Evolutionary conservation across 2,113 vertebrate genomes (phyloP), one percentile per base, ranked within the genome.

Genomic region (Coptodon bakossiorum): DNA sequence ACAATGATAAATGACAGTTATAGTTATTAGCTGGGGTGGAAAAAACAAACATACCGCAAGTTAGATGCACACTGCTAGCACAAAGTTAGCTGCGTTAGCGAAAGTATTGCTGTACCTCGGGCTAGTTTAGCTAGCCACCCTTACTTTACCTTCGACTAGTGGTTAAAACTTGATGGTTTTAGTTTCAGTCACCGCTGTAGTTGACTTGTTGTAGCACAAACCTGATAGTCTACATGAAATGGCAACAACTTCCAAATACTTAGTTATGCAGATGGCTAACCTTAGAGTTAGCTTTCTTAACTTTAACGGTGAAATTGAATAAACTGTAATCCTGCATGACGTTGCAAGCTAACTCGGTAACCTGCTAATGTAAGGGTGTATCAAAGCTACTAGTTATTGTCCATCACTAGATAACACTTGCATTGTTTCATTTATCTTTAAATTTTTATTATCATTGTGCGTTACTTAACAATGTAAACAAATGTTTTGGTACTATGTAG

Each of bases 281-380:
- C 5, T 16, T 40, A 29, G 8, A 17, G 13, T 73, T 40, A 53
- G 76, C n/a, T 90, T 53, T 9, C 50, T 81, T 45, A 78, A 89
- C 45, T 89, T 90, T 29, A 63, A 73, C 24, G 17, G 19, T n/a
- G 73, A 80, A 80, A 50, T 22, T 16, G 7, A n/a, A 27, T 56
- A 50, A 79, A 88, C 27, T 80, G 71, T 48, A 91, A 91, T 92
- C 87, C 86, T 61, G 56, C 78, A 34, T 94, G 93, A 94, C 93
- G 90, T 95, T 95, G 94, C 81, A n/a, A 63, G 93, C 90, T 93
- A 93, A 90, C 84, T 40, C 48, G 3, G 12, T 63, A 91, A 56
- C 88, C 43, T 82, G 88, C 88, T 89, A 90, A 73, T 22, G 7
- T 19, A 5, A 83, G 16, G 78, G 43, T 40, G 13, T 12, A 36